Conservation (phyloP, 2,113 vertebrate genomes). For the Agapornis roseicollis region DNA sequence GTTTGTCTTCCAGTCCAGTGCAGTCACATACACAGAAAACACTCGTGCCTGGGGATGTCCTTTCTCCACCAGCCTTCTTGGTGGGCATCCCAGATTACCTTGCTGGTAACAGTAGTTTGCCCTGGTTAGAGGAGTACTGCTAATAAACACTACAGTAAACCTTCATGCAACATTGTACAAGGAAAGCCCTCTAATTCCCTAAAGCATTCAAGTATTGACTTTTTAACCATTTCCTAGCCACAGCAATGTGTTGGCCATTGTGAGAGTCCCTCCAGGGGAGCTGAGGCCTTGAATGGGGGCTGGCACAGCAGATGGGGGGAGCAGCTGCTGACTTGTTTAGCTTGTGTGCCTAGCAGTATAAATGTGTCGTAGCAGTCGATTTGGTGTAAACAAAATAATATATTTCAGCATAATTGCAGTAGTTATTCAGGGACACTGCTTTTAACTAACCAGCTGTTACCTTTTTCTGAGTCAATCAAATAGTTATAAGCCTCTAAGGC, state of each 20-base stretch:
- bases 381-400: not conserved
- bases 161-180: not conserved
- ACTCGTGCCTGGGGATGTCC: not conserved
- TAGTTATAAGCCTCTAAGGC: not conserved
- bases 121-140: not conserved
- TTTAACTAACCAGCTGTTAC: slow-evolving; percentile 20
- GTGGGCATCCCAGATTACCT: not conserved
- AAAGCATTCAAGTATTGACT: not conserved
- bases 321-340: not conserved
- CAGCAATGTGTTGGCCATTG: not conserved
- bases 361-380: not conserved
- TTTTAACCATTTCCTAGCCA: not conserved
- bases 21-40: not conserved
- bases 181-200: not conserved
- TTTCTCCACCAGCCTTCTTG: not conserved
- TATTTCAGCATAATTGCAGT: not conserved
- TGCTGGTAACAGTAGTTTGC: not conserved
- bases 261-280: not conserved
- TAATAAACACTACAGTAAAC: not conserved
- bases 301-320: not conserved
- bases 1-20: not conserved
- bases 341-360: not conserved
- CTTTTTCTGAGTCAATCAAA: slow-evolving; percentile 19
- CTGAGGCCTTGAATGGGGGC: not conserved
- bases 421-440: not conserved